Conservation (phyloP, 2,113 vertebrate genomes). For the Tretioscincus oriximinensis region DNA sequence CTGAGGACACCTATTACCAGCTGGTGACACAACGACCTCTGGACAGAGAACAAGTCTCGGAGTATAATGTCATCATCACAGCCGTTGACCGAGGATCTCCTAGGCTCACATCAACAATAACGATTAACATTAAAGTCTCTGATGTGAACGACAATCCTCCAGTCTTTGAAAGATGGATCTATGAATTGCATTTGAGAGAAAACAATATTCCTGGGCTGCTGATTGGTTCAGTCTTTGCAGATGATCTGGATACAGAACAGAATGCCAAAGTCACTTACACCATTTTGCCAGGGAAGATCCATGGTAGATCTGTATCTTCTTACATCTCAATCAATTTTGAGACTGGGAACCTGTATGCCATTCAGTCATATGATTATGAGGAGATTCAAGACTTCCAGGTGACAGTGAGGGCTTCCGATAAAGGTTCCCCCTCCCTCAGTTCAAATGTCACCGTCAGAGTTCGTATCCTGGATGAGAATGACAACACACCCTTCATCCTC, state of each 20-base stretch:
- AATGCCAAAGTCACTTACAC: slow-evolving; percentile 48
- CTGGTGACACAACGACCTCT: too few relatives aligned
- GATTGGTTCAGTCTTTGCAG: slow-evolving; percentile 49
- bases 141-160: slow-evolving; percentile 41
- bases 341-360: slow-evolving; percentile 61
- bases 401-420: slow-evolving; percentile 24
- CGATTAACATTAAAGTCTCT: slow-evolving; percentile 28
- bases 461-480: slow-evolving; percentile 70
- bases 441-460: slow-evolving; percentile 53
- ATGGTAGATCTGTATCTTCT: slow-evolving; percentile 30
- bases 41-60: too few relatives aligned
- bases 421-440: slow-evolving; percentile 57
- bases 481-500: slow-evolving; percentile 70
- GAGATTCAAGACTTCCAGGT: slow-evolving; percentile 58
- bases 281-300: slow-evolving; percentile 47
- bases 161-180: slow-evolving; percentile 18
- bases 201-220: background rate
- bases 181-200: too few relatives aligned
- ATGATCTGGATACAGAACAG: slow-evolving; percentile 36
- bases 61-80: slow-evolving; percentile 33
- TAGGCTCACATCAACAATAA: slow-evolving; percentile 38
- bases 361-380: slow-evolving; percentile 72
- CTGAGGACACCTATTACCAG: too few relatives aligned
- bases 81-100: slow-evolving; percentile 58
- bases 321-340: slow-evolving; percentile 56